Evolutionary conservation across 2,797 vertebrate genomes (phyloP).

Genomic region (Valencia hispanica): DNA sequence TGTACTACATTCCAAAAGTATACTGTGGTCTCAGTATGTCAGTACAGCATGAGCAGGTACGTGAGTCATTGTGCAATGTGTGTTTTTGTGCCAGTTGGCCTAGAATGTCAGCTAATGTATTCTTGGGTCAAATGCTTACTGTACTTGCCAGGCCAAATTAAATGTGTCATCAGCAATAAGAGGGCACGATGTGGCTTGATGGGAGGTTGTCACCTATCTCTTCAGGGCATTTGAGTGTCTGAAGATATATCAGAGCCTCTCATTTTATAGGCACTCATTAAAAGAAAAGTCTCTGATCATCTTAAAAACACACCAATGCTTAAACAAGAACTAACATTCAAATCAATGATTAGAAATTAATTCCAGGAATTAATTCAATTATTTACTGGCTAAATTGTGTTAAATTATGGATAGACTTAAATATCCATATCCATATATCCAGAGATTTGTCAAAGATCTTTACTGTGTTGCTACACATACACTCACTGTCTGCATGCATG

Average conservation of each 20-base stretch:
- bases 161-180: conserved; percentile 45
- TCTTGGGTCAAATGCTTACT: conserved; percentile 73
- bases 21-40: not conserved
- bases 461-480: not conserved
- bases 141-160: conserved; percentile 74
- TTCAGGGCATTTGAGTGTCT: conserved; percentile 58
- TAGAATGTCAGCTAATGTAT: conserved; percentile 58
- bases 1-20: not conserved
- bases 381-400: not conserved
- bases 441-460: too few species aligned
- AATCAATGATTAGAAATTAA: not conserved
- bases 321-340: not conserved
- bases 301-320: not conserved
- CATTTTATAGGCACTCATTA: conserved; percentile 14
- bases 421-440: not conserved
- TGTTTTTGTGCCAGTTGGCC: conserved; percentile 47
- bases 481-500: not conserved
- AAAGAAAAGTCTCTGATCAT: conserved; percentile 11
- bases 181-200: conserved; percentile 65
- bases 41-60: conserved; percentile 2
- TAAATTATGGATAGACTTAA: not conserved
- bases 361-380: not conserved
- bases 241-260: conserved; percentile 42
- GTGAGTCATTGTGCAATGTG: not conserved
- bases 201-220: conserved; percentile 76